These are phyloP conservation scores for Solea senegalensis DNA, from an alignment of 2,113 vertebrate genomes.

Conservation along the genomic window DNA sequence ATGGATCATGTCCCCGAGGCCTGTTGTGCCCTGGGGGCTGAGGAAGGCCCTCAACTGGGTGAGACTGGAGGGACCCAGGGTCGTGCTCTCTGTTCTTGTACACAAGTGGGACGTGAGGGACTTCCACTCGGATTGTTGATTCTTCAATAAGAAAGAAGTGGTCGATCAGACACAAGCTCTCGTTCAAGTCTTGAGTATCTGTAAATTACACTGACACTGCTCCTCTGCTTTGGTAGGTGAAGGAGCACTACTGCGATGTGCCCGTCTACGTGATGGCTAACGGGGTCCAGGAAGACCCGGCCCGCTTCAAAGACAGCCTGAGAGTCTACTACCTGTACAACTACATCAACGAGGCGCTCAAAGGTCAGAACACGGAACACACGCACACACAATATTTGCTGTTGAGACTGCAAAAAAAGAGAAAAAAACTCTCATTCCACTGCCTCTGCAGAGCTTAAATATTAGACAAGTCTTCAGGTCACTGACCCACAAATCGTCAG, in stretches of 20 bases:
- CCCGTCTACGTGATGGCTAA: conserved; percentile 90
- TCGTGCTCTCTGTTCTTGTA: not conserved
- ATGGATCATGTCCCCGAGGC: conserved; percentile 82
- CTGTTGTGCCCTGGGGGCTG: conserved; percentile 95
- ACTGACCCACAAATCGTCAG: conserved; percentile 54
- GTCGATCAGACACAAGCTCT: no score
- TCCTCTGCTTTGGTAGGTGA: conserved; percentile 80
- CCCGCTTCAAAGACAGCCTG: conserved; percentile 85
- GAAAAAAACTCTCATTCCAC: not conserved
- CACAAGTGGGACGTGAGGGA: no score
- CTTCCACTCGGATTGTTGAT: no score
- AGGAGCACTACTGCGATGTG: conserved; percentile 85
- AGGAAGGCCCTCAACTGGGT: conserved; percentile 87
- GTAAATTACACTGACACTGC: not conserved
- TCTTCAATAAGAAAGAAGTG: no score
- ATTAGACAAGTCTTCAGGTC: conserved; percentile 68
- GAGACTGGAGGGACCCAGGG: conserved; percentile 16
- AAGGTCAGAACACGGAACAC: conserved; percentile 85
- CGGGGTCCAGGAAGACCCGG: conserved; percentile 87
- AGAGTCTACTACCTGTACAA: conserved; percentile 91
- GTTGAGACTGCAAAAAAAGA: not conserved
- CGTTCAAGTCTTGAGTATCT: no score
- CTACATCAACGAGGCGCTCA: conserved; percentile 95
- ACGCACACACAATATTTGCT: not conserved
- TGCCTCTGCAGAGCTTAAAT: conserved; percentile 65